These are phyloP conservation scores for Aphrophora alni DNA, from an alignment of 2,888 invertebrate species.

Conservation along the genomic window DNA sequence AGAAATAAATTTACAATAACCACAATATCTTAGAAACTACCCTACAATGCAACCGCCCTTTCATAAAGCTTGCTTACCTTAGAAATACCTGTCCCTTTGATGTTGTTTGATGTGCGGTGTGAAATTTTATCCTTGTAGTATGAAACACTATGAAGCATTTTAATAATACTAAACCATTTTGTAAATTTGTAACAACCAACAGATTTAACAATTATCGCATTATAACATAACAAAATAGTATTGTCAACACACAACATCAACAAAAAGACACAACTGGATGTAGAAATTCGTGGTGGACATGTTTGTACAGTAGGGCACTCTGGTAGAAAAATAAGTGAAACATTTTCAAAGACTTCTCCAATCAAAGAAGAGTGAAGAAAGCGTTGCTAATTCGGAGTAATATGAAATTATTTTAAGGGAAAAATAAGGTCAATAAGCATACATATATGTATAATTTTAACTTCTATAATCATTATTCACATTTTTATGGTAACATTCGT, in stretches of 20 bases:
- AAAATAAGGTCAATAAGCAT: background rate
- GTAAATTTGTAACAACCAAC: constrained; percentile 36
- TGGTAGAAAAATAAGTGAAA: constrained; percentile 33
- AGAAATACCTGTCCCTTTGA: constrained; percentile 41
- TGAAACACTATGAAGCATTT: constrained; percentile 27
- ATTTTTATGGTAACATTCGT: too few relatives aligned
- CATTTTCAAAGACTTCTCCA: constrained; percentile 34
- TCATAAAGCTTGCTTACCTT: constrained; percentile 36
- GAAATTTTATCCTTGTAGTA: constrained; percentile 30
- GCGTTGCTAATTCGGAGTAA: background rate
- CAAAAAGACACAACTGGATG: constrained; percentile 38
- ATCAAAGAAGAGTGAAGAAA: constrained; percentile 24
- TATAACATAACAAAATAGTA: constrained; percentile 36
- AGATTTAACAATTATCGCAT: constrained; percentile 40
- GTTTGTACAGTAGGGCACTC: constrained; percentile 36
- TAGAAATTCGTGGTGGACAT: constrained; percentile 42
- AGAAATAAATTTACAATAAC: background rate
- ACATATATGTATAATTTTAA: too few relatives aligned
- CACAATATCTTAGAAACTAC: background rate
- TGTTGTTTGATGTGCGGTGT: constrained; percentile 39
- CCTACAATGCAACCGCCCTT: constrained; percentile 31
- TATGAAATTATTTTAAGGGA: background rate
- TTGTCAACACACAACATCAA: constrained; percentile 42
- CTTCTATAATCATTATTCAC: too few relatives aligned
- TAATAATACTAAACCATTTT: constrained; percentile 39